Evolutionary conservation across 2,113 vertebrate species (phyloP).

Genomic region (Chaetorhynchus papuensis): DNA sequence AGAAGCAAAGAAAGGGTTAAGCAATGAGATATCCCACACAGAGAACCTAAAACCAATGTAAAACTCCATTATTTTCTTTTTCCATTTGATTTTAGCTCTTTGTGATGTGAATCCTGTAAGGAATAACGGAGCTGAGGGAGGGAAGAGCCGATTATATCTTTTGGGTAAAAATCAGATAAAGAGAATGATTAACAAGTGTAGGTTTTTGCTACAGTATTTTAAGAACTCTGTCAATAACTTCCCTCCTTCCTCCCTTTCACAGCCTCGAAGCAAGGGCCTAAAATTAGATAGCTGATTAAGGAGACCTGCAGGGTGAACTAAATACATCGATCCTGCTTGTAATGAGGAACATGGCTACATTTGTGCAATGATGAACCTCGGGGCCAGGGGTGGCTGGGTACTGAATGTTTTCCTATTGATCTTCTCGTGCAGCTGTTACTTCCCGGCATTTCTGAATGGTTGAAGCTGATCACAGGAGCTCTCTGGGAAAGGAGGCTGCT

Average conservation of each 20-base stretch:
- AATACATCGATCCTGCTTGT: constrained; percentile 5
- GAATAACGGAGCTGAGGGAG: not conserved
- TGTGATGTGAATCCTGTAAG: not conserved
- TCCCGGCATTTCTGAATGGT: not conserved
- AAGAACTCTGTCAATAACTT: not conserved
- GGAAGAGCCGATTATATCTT: not conserved
- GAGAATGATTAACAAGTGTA: constrained; percentile 5
- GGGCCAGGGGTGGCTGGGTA: not conserved
- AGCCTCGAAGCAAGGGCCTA: not conserved
- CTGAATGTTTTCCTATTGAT: not conserved
- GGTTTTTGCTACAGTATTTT: constrained; percentile 9
- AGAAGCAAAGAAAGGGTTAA: not conserved
- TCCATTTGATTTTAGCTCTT: not conserved
- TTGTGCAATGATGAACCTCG: not conserved
- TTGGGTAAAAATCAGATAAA: not conserved
- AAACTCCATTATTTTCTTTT: not conserved
- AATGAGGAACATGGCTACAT: not conserved
- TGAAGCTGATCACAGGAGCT: not conserved
- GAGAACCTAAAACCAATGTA: not conserved
- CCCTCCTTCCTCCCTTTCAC: not conserved
- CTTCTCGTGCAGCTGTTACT: not conserved
- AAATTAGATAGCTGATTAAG: constrained; percentile 54
- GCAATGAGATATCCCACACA: not conserved
- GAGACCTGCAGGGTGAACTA: not conserved
- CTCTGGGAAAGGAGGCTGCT: not conserved